Percentiles rank a stretch among this genome's conserved stretches.
phyloP scores from a whole-genome alignment of 1,140 invertebrate species.

The Drosophila biarmipes region DNA sequence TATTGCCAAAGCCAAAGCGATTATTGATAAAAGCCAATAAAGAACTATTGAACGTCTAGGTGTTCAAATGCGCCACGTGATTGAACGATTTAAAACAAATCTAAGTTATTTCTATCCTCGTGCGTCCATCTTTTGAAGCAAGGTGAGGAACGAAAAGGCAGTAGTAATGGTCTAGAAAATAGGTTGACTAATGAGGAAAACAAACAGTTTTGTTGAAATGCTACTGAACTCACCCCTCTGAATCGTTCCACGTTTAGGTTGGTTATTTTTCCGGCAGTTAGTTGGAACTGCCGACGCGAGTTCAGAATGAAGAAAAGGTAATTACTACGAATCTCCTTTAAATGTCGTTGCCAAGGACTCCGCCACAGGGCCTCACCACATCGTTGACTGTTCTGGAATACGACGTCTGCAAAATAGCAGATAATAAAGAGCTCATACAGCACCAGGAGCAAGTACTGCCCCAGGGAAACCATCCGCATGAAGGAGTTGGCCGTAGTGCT shows the following conservation, averaged over 20 bases:
- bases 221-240: conserved; percentile 33
- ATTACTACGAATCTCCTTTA: conserved; percentile 59
- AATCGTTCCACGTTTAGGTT: conserved; percentile 74
- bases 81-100: too few relatives aligned
- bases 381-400: conserved; percentile 73
- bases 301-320: conserved; percentile 71
- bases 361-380: conserved; percentile 72
- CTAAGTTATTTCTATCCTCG: conserved; percentile 29
- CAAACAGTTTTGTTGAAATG: background rate
- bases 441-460: conserved; percentile 69
- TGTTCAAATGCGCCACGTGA: background rate
- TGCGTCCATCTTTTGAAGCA: conserved; percentile 74
- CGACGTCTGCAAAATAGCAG: conserved; percentile 74
- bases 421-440: conserved; percentile 74
- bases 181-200: background rate
- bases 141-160: conserved; percentile 76
- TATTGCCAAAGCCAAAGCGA: conserved; percentile 41
- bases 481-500: conserved; percentile 69
- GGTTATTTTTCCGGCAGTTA: conserved; percentile 76
- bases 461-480: conserved; percentile 68
- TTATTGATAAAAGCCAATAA: conserved; percentile 7
- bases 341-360: conserved; percentile 76
- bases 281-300: conserved; percentile 48
- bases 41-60: conserved; percentile 6
- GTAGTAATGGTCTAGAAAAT: conserved; percentile 74